phyloP scores from a whole-genome alignment of 2,113 vertebrate species.

The Phyllostomus discolor region DNA sequence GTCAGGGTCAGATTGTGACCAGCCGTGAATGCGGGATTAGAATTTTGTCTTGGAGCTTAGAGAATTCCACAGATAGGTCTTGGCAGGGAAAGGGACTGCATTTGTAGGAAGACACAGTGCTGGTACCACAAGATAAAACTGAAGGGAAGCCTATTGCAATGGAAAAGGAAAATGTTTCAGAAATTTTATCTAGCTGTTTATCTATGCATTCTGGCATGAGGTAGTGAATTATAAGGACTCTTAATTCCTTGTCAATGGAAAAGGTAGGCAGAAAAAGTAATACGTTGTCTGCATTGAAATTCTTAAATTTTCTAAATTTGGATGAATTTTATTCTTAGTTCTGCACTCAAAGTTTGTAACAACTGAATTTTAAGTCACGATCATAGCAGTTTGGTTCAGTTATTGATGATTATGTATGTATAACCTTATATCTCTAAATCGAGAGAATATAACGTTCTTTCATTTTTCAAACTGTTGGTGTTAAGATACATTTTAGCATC shows the following conservation, averaged over 20 bases:
- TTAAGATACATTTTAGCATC: background rate
- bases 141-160: no score
- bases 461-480: background rate
- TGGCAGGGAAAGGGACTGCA: no score
- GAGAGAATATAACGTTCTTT: background rate
- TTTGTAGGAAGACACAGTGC: no score
- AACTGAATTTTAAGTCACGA: background rate
- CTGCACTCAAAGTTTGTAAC: background rate
- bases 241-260: background rate
- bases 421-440: background rate
- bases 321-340: background rate
- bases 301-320: background rate
- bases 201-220: background rate
- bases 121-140: no score
- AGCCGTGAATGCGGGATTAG: no score
- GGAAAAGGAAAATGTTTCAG: no score
- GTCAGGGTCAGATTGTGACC: no score
- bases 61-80: no score
- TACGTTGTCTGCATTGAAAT: background rate
- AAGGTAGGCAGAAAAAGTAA: background rate
- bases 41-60: no score
- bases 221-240: background rate
- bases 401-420: background rate
- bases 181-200: background rate
- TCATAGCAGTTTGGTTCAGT: background rate